Base-by-base conservation (phyloP, 2,113 vertebrate genomes). In the Accipiter cooperii region DNA sequence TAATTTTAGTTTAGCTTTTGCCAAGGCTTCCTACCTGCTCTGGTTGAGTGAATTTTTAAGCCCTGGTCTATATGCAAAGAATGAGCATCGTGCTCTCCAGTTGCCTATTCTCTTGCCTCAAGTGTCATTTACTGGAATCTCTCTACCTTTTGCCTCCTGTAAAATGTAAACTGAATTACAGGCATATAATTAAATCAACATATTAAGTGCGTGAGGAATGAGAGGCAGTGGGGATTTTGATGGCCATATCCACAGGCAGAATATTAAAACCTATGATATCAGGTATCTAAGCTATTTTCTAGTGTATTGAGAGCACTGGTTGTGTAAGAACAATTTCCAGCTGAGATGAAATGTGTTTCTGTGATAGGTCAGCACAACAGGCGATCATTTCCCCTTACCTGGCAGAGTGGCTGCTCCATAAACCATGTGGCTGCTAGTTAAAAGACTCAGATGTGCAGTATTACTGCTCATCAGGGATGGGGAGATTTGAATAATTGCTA, bases 81-180 rank as follows among this genome's bases (percentile, higher is more conserved):
- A 80, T 22, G 76, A 89, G 22, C 40, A 47, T 74, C 1, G 0
- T 61, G 68, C 65, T 94, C 75, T 96, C 42, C 31, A 81, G 52
- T 61, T 71, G 66, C 42, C 93, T 68, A 20, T 75, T 95, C 42
- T 91, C 63, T 88, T 96, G 86, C 91, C 90, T 97, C 65, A 91
- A 86, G 95, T 91, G 88, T 89, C 83, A 75, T 95, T 97, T 91
- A 89, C 88, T 90, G 68, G 90, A 96, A 91, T 85, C 44, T 81
- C 60, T 86, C 78, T 96, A 85, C 84, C 57, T 93, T 93, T 88
- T 95, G 44, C 76, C 87, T 94, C 49, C 54, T 90, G 60, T 96
- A 73, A 91, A 96, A 87, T 82, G 46, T 96, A 89, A 96, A 96
- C 58, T 74, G 83, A 94, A 93, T 96, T 96, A 91, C 52, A 92